A percentile compares a stretch with the other conserved stretches of the same genome.
These are phyloP conservation scores for Bergia sp. DNA, from an alignment of 92 coral and sea anemone genomes.

Conservation along the genomic window DNA sequence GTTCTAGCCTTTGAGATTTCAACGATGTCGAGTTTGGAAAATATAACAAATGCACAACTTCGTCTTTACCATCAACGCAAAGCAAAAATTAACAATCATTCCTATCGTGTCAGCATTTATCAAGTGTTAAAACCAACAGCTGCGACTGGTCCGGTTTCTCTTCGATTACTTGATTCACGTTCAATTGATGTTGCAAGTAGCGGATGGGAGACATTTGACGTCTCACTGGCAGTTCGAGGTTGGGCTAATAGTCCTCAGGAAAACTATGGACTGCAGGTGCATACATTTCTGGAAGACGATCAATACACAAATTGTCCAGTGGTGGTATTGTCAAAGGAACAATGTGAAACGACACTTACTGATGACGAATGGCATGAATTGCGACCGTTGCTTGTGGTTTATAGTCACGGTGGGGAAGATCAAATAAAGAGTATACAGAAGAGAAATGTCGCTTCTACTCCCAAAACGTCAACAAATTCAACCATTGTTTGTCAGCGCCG, in stretches of 20 bases:
- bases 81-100: too few relatives aligned
- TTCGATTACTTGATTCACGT: conserved; percentile 12
- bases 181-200: too few relatives aligned
- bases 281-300: conserved; percentile 54
- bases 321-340: conserved; percentile 12
- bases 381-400: too few relatives aligned
- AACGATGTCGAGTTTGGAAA: too few relatives aligned
- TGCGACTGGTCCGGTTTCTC: conserved; percentile 52
- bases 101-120: too few relatives aligned
- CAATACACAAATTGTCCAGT: not conserved
- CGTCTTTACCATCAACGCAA: too few relatives aligned
- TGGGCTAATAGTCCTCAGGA: conserved; percentile 51
- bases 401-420: conserved; percentile 68
- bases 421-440: conserved; percentile 73
- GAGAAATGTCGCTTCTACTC: conserved; percentile 44
- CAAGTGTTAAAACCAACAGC: not conserved
- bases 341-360: conserved; percentile 45
- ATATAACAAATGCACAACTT: too few relatives aligned
- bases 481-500: conserved; percentile 69
- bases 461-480: conserved; percentile 10
- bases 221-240: conserved; percentile 73
- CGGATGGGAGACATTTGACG: conserved; percentile 50
- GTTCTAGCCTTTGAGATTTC: conserved; percentile 41
- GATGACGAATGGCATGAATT: conserved; percentile 47
- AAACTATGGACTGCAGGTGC: not conserved